Evolutionary conservation across 2,797 vertebrate species (phyloP).

Genomic region (Bucorvus abyssinicus): DNA sequence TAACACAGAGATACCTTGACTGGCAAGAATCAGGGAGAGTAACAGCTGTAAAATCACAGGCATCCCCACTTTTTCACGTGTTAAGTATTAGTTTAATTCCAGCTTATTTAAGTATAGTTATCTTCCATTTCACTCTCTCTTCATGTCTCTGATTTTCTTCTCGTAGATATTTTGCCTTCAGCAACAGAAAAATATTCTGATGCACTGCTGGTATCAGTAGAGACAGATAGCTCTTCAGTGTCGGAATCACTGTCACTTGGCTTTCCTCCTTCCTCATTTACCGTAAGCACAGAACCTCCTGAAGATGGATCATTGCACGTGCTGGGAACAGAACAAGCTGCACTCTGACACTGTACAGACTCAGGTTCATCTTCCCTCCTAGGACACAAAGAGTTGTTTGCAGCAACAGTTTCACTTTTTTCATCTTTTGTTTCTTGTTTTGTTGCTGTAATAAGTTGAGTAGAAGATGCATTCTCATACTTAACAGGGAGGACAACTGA

Average conservation of each 20-base stretch:
- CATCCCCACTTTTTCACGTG: neutral
- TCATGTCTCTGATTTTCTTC: neutral
- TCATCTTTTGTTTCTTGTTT: neutral
- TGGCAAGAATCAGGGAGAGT: neutral
- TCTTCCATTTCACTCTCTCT: neutral
- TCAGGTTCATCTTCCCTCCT: neutral
- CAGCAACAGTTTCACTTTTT: neutral
- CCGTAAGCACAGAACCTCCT: neutral
- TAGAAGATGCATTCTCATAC: neutral
- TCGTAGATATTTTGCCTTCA: neutral
- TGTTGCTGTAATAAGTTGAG: neutral
- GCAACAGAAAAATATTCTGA: slow-evolving; percentile 35
- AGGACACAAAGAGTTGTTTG: neutral
- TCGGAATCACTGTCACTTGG: slow-evolving; percentile 18
- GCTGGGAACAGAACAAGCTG: neutral
- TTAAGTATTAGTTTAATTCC: slow-evolving; percentile 15
- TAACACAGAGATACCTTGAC: neutral
- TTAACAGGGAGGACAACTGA: neutral
- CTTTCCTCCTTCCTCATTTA: neutral
- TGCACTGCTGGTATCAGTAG: neutral
- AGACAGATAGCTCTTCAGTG: neutral
- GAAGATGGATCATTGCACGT: accelerated
- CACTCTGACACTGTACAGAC: neutral
- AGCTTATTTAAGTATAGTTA: neutral
- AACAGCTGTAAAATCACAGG: neutral